These are phyloP conservation scores for Caenorhabditis zanzibari DNA, from an alignment of 2,888 invertebrate species.

Conservation along the genomic window DNA sequence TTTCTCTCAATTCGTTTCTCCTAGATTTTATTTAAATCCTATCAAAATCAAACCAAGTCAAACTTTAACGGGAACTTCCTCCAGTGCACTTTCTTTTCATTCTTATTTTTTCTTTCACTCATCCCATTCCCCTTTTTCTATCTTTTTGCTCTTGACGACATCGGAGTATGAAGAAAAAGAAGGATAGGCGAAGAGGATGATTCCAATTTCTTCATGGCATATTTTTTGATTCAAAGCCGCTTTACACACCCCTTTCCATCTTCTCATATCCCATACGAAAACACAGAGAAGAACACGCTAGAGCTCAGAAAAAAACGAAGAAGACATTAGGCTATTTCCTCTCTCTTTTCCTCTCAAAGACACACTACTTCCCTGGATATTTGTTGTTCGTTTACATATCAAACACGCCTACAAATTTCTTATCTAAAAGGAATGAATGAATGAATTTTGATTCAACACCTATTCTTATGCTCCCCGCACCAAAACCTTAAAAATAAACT, in stretches of 20 bases:
- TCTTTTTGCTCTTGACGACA: conserved; percentile 35
- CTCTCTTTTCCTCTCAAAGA: not conserved
- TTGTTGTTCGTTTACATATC: conserved; percentile 50
- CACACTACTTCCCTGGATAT: conserved; percentile 7
- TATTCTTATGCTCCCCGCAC: not conserved
- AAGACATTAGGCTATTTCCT: conserved; percentile 41
- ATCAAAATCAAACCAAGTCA: conserved; percentile 4
- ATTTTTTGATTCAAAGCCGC: conserved; percentile 50
- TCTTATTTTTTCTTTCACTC: conserved; percentile 24
- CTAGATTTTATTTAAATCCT: not conserved
- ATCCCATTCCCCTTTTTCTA: conserved; percentile 18
- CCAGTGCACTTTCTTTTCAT: conserved; percentile 39
- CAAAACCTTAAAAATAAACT: conserved; percentile 27
- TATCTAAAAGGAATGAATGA: conserved; percentile 29
- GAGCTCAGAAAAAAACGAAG: conserved; percentile 34
- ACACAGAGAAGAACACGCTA: conserved; percentile 48
- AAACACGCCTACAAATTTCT: conserved; percentile 4
- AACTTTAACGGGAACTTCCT: conserved; percentile 30
- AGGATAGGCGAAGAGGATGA: conserved; percentile 17
- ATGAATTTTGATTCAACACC: conserved; percentile 13
- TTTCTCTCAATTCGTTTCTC: conserved; percentile 7
- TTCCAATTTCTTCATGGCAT: conserved; percentile 41
- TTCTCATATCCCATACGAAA: conserved; percentile 19
- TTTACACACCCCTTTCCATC: conserved; percentile 40
- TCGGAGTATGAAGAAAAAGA: conserved; percentile 34